phyloP scores from a whole-genome alignment of 35 echinoderm and acorn worm species.

The Apostichopus californicus region DNA sequence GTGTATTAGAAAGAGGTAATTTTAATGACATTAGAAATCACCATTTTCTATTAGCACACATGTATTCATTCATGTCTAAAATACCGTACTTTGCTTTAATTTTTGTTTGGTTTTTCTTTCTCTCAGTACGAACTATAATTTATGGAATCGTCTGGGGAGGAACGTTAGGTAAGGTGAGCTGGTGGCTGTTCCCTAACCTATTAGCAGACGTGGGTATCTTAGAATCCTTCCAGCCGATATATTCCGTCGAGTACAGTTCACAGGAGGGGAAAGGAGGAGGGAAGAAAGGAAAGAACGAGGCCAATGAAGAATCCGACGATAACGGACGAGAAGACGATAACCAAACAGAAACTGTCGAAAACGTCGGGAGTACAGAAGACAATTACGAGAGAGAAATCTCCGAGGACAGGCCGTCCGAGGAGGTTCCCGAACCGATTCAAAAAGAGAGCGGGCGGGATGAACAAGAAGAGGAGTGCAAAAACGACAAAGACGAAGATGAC shows the following conservation, averaged over 20 bases:
- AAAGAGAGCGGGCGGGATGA: conserved; percentile 15
- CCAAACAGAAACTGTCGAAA: background rate
- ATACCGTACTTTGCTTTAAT: background rate
- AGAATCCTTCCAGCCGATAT: conserved; percentile 86
- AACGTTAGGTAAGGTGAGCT: conserved; percentile 81
- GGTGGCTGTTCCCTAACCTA: conserved; percentile 99
- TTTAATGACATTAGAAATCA: no score
- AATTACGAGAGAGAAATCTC: conserved; percentile 12
- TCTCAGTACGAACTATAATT: conserved; percentile 82
- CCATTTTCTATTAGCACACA: no score
- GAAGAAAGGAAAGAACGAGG: conserved; percentile 52
- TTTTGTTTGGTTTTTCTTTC: background rate
- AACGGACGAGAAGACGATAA: conserved; percentile 1
- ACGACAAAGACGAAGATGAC: conserved; percentile 33
- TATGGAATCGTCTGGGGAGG: conserved; percentile 76
- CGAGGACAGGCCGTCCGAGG: conserved; percentile 40
- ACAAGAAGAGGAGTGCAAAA: conserved; percentile 39
- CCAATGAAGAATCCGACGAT: conserved; percentile 24
- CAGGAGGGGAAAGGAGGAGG: conserved; percentile 20
- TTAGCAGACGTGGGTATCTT: conserved; percentile 91
- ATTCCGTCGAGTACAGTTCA: conserved; percentile 47
- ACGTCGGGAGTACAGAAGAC: background rate
- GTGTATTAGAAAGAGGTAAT: no score
- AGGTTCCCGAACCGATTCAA: background rate
- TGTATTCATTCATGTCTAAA: background rate